A percentile compares a stretch with the other conserved stretches of the same genome.
Conservation (phyloP, 2,888 invertebrate genomes). For the Kryphioiulus occultus region DNA sequence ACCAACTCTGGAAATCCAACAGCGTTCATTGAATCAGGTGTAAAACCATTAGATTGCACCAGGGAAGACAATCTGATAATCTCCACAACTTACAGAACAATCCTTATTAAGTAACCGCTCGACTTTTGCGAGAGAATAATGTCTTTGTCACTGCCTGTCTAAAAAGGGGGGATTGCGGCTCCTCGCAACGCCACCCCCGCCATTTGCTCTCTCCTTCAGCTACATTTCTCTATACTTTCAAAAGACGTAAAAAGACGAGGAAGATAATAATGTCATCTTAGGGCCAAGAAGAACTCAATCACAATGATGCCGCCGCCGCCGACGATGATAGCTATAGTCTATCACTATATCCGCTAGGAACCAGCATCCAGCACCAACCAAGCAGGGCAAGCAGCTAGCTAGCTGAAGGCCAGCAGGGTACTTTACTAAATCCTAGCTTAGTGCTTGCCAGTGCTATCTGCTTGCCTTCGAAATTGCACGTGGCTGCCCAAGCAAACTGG, state of each 20-base stretch:
- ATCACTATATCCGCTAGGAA: background rate
- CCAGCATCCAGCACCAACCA: background rate
- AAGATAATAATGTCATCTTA: conserved; percentile 33
- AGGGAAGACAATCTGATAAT: background rate
- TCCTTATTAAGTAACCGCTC: conserved; percentile 18
- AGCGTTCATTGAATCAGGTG: background rate
- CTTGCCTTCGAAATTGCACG: background rate
- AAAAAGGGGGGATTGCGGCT: background rate
- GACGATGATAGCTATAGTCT: conserved; percentile 27
- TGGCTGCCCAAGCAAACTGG: background rate
- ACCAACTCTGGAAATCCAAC: background rate
- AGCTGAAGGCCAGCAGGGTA: background rate
- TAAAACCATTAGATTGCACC: background rate
- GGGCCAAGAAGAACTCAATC: conserved; percentile 25
- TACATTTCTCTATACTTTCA: conserved; percentile 32
- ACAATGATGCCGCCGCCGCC: background rate
- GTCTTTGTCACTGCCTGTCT: conserved; percentile 17
- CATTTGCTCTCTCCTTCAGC: background rate
- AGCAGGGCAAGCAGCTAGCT: background rate
- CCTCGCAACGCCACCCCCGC: background rate
- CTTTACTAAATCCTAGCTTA: conserved; percentile 20
- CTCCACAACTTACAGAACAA: conserved; percentile 12
- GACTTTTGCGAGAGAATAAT: conserved; percentile 20
- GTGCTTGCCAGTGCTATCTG: background rate
- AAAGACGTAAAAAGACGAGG: conserved; percentile 27